Base-by-base conservation (phyloP, 2,888 invertebrate species). In the Drosophila trichaetosa region DNA sequence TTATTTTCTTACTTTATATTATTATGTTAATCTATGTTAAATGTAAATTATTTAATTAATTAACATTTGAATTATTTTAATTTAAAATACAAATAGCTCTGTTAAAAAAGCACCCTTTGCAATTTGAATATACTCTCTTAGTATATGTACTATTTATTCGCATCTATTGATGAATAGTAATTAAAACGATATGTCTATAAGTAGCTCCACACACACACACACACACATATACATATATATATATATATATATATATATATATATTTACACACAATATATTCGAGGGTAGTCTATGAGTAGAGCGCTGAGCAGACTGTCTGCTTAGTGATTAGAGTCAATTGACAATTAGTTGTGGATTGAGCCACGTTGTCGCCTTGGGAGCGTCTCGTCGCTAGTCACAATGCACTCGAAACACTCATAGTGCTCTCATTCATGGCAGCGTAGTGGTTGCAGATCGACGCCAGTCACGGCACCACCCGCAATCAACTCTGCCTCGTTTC, bases 341-440 rank as follows among this genome's bases (percentile, higher is more conserved):
- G 40, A 31, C 49, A 61, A 49, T 51, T 49, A 72, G 36, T 34
- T 46, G 38, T 24, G 27, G 29, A 42, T 48, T 46, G 46, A 46
- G 51, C 53, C 54, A 69, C 49, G 52, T 67, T 49, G 51, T 27
- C 36, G 27, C 36, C 24, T 46, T 46, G 73, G 54, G 24, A 27
- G 16, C 48, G 75, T 67, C 64, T 70, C 61, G 72, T 27, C 27
- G 64, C 40, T 58, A 58, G 54, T 75, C 40, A 56, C 29, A 56
- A 18, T 42, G 76, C 79, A 64, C 73, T 76, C 51, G 58, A 61
- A 61, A 34, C 63, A 72, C 42, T 52, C 62, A 52, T 71, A 24
- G 70, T 58, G 75, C 6, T 13, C 13, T 40, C 60, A 78, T 78
- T 78, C 73, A 76, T 67, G 63, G 58, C 67, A 78, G 62, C 51